These are phyloP conservation scores for Rhopilema esculentum DNA, from an alignment of 30 jellyfish, hydroid and myxozoan genomes.

Conservation along the genomic window DNA sequence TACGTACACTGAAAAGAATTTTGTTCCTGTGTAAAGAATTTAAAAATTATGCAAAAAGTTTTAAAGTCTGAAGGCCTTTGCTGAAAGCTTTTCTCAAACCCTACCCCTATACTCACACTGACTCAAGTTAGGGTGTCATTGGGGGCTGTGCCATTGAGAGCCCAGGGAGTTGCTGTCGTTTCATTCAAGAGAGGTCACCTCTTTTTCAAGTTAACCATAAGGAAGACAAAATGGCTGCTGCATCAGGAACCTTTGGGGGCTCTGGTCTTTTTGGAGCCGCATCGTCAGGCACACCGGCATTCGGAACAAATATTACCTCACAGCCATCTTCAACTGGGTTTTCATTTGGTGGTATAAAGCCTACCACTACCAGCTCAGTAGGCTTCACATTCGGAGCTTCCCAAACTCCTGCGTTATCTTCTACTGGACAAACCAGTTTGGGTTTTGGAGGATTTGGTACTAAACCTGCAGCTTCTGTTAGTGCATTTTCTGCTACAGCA, in stretches of 20 bases:
- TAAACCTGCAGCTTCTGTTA: conserved; percentile 61
- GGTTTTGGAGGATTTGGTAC: conserved; percentile 41
- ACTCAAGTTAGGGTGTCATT: too few relatives aligned
- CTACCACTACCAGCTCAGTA: conserved; percentile 8
- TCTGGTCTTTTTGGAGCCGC: conserved; percentile 60
- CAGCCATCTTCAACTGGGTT: conserved; percentile 49
- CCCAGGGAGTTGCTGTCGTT: too few relatives aligned
- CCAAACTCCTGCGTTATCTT: background rate
- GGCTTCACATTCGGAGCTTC: conserved; percentile 31
- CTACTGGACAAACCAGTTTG: conserved; percentile 11
- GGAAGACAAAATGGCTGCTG: conserved; percentile 54
- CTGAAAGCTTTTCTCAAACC: too few relatives aligned
- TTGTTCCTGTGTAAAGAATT: too few relatives aligned
- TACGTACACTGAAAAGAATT: too few relatives aligned
- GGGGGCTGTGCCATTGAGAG: too few relatives aligned
- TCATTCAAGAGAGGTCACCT: background rate
- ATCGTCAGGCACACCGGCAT: conserved; percentile 46
- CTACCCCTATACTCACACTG: too few relatives aligned
- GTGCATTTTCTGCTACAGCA: conserved; percentile 52
- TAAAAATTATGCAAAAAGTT: too few relatives aligned
- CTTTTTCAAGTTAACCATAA: background rate
- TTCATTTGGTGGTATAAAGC: conserved; percentile 37
- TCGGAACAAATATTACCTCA: conserved; percentile 45
- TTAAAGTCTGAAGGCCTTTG: too few relatives aligned
- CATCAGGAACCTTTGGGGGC: conserved; percentile 43